Evolutionary conservation across 1,140 invertebrate species (phyloP).

Genomic region (Lysiphlebus fabarum): DNA sequence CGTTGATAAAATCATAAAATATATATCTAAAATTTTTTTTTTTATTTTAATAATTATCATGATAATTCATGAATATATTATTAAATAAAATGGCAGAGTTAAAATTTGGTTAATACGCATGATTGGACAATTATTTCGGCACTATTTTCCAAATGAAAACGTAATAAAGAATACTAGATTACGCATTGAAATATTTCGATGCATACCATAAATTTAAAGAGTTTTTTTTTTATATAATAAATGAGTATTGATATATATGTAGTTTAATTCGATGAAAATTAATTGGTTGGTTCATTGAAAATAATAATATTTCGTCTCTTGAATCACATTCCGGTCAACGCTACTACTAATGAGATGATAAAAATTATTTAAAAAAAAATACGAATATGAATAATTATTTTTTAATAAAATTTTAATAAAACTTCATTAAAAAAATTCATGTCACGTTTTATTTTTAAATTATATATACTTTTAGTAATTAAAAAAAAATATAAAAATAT

Average conservation of each 20-base stretch:
- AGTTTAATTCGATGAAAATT: slow-evolving; percentile 17
- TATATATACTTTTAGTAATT: too few species aligned
- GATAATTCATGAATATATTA: background rate
- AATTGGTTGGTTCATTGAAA: slow-evolving; percentile 10
- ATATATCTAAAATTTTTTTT: too few species aligned
- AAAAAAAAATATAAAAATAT: too few species aligned
- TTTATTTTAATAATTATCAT: too few species aligned
- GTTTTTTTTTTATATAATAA: background rate
- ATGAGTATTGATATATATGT: slow-evolving; percentile 2
- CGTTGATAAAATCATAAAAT: background rate
- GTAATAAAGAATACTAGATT: slow-evolving; percentile 11
- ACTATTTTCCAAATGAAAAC: slow-evolving; percentile 5
- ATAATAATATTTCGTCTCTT: background rate
- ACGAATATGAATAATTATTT: background rate
- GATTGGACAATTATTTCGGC: slow-evolving; percentile 4
- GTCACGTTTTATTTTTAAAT: too few species aligned
- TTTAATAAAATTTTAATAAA: too few species aligned
- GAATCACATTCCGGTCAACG: slow-evolving; percentile 2
- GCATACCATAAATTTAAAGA: slow-evolving; percentile 1
- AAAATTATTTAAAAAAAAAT: background rate
- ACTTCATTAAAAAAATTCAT: too few species aligned
- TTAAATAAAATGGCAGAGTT: background rate
- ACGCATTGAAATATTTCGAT: slow-evolving; percentile 13
- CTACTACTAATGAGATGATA: background rate
- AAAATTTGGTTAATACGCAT: background rate